Evolutionary conservation across 2,797 vertebrate species (phyloP), one percentile per base, ranked within the genome.

Genomic region (Tragopan temminckii): DNA sequence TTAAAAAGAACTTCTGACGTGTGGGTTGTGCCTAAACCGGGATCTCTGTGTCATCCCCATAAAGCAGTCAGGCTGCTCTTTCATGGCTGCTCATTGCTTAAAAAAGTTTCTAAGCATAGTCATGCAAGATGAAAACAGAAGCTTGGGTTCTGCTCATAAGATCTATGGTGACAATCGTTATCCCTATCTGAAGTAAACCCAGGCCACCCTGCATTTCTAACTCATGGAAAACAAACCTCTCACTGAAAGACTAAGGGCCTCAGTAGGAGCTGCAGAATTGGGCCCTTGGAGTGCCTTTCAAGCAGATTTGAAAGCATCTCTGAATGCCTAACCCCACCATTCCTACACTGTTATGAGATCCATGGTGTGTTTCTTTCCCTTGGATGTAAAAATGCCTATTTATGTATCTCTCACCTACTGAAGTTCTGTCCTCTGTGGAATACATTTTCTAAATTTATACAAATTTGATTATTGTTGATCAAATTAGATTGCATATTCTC

Each of bases 391-490:
- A 82, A 67, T 84, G 66, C 31, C 72, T 93, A 43, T 90, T 93
- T 94, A 89, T 46, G 63, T 75, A 59, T 87, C 81, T 91, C 71
- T 94, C 63, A 92, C 89, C 82, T 96, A 80, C 38, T 87, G 74
- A 83, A 96, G 77, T 92, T 81, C 91, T 94, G 70, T 67, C n/a
- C 68, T 88, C 76, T 50, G 1, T 88, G 78, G 89, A 95, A 95
- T 93, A 78, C 20, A 81, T 93, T 95, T 88, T 64, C 75, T 59
- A 83, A 94, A 83, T 96, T 96, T 93, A 77, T 92, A 95, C 46
- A 92, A 91, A 95, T 94, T 87, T 90, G 95, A 95, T 94, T 96
- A 88, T 90, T 93, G 83, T 85, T 77, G 59, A 95, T 96, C 80
- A 85, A 86, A 97, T 90, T 88, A 90, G 91, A 94, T 85, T 89